Conservation (phyloP, 2,888 invertebrate species). For the Baccha elongata region DNA sequence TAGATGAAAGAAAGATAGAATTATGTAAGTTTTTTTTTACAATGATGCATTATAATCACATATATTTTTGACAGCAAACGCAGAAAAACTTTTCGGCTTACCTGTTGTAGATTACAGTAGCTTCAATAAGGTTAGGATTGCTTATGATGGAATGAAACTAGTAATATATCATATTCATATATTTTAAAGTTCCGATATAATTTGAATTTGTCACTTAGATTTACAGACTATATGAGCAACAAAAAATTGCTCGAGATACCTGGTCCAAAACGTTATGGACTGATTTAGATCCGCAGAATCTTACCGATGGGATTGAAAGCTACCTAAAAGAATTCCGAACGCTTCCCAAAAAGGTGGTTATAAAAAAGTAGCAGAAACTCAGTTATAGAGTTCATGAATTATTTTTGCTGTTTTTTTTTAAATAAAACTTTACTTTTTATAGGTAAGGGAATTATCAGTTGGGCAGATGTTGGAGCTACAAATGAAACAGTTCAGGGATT, state of each 20-base stretch:
- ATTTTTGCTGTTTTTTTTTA: background rate
- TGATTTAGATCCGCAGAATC: slow-evolving; percentile 91
- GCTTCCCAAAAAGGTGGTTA: slow-evolving; percentile 86
- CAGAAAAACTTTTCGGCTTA: slow-evolving; percentile 94
- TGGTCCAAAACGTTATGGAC: slow-evolving; percentile 96
- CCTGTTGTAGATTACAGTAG: slow-evolving; percentile 92
- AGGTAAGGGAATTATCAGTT: slow-evolving; percentile 83
- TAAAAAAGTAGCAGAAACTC: slow-evolving; percentile 18
- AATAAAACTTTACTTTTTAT: background rate
- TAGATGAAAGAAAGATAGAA: slow-evolving; percentile 86
- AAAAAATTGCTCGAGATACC: slow-evolving; percentile 88
- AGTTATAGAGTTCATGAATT: background rate
- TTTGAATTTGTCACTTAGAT: slow-evolving; percentile 80
- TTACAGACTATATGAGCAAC: slow-evolving; percentile 90
- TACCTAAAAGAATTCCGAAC: slow-evolving; percentile 91
- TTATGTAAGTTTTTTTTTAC: slow-evolving; percentile 76
- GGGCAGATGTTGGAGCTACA: slow-evolving; percentile 89
- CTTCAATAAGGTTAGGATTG: slow-evolving; percentile 86
- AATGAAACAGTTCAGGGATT: slow-evolving; percentile 94
- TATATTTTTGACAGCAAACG: slow-evolving; percentile 84
- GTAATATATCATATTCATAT: slow-evolving; percentile 73
- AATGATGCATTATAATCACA: slow-evolving; percentile 18
- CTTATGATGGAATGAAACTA: slow-evolving; percentile 87
- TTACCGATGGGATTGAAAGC: slow-evolving; percentile 93
- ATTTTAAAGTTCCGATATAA: background rate